Conservation (phyloP, 64 coral and sea anemone genomes). For the Pocillopora damicornis region DNA sequence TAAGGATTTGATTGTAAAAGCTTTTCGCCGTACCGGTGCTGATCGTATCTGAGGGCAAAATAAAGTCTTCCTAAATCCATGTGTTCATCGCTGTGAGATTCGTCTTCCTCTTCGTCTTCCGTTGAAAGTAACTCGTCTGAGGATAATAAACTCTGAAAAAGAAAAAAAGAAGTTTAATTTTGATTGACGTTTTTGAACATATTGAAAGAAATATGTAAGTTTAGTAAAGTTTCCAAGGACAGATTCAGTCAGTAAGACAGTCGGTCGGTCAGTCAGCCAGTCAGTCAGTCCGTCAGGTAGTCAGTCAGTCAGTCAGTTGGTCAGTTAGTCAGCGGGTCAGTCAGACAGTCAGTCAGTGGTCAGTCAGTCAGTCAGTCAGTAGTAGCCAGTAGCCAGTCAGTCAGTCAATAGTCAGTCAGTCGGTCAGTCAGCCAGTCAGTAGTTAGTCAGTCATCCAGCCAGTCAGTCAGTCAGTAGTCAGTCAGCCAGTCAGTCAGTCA, state of each 20-base stretch:
- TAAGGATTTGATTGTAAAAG: neutral
- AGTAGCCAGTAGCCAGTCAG: too few species aligned
- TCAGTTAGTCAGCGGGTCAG: too few species aligned
- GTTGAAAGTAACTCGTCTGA: conserved; percentile 29
- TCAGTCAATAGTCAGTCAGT: neutral
- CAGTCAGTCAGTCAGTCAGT: too few species aligned
- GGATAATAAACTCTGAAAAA: conserved; percentile 5
- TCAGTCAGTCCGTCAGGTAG: neutral
- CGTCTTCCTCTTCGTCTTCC: conserved; percentile 47
- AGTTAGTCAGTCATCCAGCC: neutral
- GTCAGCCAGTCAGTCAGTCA: neutral
- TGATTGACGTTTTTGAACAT: neutral
- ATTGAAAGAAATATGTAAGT: too few species aligned
- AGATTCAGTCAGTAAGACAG: neutral
- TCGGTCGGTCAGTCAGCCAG: neutral
- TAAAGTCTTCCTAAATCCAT: conserved; percentile 85
- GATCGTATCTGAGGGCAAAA: conserved; percentile 85
- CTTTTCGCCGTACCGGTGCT: conserved; percentile 49
- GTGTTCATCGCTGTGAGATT: conserved; percentile 42
- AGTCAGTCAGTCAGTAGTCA: neutral
- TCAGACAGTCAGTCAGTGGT: too few species aligned
- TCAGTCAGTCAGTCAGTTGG: too few species aligned
- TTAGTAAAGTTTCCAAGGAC: neutral
- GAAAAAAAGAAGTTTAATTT: neutral
- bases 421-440: neutral